These are phyloP conservation scores for Aurelia aurita DNA, from an alignment of 30 jellyfish, hydroid and myxozoan species.

Conservation along the genomic window DNA sequence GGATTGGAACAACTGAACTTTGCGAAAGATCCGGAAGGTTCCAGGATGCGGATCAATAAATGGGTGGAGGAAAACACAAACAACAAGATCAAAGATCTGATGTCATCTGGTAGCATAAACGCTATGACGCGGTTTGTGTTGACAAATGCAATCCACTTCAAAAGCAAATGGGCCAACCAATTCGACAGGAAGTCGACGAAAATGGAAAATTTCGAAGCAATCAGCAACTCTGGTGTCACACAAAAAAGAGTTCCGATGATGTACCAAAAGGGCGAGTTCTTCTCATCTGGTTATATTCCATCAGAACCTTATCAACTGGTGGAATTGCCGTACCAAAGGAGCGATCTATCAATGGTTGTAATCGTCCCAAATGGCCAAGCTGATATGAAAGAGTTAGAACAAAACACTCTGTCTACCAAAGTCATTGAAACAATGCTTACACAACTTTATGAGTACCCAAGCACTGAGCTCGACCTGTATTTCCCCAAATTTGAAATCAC, in stretches of 20 bases:
- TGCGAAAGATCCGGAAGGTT: conserved; percentile 33
- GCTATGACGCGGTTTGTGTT: conserved; percentile 62
- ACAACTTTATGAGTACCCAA: conserved; percentile 45
- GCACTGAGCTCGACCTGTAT: conserved; percentile 35
- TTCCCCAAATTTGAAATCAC: conserved; percentile 68
- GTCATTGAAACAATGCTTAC: conserved; percentile 18
- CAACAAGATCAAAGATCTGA: conserved; percentile 48
- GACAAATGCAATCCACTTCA: conserved; percentile 78
- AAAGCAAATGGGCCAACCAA: conserved; percentile 59
- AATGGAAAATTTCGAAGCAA: conserved; percentile 15
- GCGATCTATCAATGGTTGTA: conserved; percentile 52
- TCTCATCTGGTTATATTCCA: conserved; percentile 36
- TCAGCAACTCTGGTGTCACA: not conserved
- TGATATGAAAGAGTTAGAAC: conserved; percentile 19
- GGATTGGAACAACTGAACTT: conserved; percentile 50
- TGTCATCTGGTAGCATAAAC: conserved; percentile 58
- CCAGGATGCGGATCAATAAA: conserved; percentile 49
- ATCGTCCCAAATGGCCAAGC: conserved; percentile 32
- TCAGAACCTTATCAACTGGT: conserved; percentile 43
- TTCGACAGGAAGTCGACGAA: conserved; percentile 42
- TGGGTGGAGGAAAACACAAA: conserved; percentile 79
- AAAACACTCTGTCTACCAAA: not conserved
- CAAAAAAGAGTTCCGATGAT: conserved; percentile 44
- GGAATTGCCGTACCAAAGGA: conserved; percentile 77
- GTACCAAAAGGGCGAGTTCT: conserved; percentile 53